Evolutionary conservation across 2,888 invertebrate species (phyloP), one percentile per base, ranked within the genome.

Genomic region (Tenthredo livida): DNA sequence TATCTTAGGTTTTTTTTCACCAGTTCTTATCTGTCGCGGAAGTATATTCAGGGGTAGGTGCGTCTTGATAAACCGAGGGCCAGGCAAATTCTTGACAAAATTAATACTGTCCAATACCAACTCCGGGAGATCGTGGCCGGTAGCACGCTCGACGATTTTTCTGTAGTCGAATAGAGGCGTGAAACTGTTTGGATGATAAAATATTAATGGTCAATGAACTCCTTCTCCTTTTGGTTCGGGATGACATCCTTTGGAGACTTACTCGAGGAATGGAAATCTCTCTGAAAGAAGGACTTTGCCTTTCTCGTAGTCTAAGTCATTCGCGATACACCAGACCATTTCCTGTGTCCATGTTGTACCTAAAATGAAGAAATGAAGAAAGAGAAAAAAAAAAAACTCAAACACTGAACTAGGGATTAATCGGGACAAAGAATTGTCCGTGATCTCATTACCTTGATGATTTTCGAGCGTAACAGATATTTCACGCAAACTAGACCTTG

Each of bases 271-370:
- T 5, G 97, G 97, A 90, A 96, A 97, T 89, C 97, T 93, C 85
- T 94, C 93, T n/a, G 94, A 94, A 0, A 96, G 91, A 7, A 94
- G 94, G 37, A 93, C 93, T 90, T 94, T 94, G 0, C 96, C 96
- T 33, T 93, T 93, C 85, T 95, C 93, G 86, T 95, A 95, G 91
- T 97, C 94, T 77, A 96, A 91, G 87, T 96, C 93, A 86, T 96
- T 96, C 85, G 95, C 94, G 67, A 97, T 94, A 85, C 96, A 93
- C 95, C 96, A 97, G 0, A 96, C 95, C 94, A 97, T 95, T 93
- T 97, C 97, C 91, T 97, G 97, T 0, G 96, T 95, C 97, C 97
- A 97, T 25, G 97, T 97, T 33, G 97, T 97, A 5, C 96, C 96
- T 96, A 89, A 67, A 91, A 37, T 37, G 1, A 37, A 37, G 37